Conservation (phyloP, 2,113 vertebrate genomes). For the Arvicanthis niloticus region DNA sequence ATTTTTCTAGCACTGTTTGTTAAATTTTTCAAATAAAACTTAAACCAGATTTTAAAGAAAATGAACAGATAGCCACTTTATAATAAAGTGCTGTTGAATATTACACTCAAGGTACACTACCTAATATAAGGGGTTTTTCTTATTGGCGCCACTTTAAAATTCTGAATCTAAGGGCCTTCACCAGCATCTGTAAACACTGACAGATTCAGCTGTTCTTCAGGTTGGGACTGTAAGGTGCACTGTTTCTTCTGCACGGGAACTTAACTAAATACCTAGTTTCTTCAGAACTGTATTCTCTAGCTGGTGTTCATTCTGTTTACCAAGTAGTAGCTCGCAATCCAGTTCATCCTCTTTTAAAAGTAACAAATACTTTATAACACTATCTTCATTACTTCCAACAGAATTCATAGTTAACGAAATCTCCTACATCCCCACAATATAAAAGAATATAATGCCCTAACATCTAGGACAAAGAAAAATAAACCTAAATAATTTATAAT, state of each 20-base stretch:
- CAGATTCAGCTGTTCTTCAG: constrained; percentile 41
- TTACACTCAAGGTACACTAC: not conserved
- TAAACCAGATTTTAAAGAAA: constrained; percentile 31
- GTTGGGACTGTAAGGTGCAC: not conserved
- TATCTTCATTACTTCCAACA: not conserved
- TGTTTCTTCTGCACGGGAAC: not conserved
- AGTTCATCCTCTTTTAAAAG: not conserved
- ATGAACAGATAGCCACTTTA: constrained; percentile 6
- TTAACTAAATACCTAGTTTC: constrained; percentile 36
- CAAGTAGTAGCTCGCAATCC: not conserved
- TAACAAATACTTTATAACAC: constrained; percentile 7
- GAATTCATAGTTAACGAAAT: constrained; percentile 23
- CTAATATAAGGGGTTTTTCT: not conserved
- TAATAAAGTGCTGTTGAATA: not conserved
- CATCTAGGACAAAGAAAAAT: constrained; percentile 5
- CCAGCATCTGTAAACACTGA: constrained; percentile 36
- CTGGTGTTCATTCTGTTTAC: not conserved
- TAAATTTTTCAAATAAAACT: constrained; percentile 36
- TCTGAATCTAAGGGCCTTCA: constrained; percentile 20
- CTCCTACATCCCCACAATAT: not conserved
- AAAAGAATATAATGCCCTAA: not conserved
- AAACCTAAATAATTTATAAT: constrained; percentile 32
- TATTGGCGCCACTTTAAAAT: not conserved
- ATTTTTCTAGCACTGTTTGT: not conserved
- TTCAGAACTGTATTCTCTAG: constrained; percentile 33